A percentile compares a stretch with the other conserved stretches of the same genome.
Evolutionary conservation across 2,888 invertebrate species (phyloP).

Genomic region (Sympetrum striolatum): DNA sequence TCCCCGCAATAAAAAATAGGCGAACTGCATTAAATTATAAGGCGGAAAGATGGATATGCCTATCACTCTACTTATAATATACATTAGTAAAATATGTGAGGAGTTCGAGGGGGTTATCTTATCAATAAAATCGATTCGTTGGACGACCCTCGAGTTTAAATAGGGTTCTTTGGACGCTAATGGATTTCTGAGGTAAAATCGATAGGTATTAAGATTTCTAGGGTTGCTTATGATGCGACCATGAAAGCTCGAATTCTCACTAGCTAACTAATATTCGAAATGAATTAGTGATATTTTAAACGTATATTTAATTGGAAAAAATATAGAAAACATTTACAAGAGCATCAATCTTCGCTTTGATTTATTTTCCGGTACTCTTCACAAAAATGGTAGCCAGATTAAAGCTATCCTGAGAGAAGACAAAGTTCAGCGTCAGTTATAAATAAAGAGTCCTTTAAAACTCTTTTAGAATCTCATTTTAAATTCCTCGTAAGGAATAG

Average conservation of each 20-base stretch:
- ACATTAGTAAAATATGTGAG: background rate
- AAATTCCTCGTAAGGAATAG: background rate
- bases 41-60: background rate
- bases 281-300: background rate
- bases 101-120: background rate
- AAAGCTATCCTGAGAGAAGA: too few species aligned
- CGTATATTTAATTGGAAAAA: too few species aligned
- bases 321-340: too few species aligned
- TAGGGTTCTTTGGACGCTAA: background rate
- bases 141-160: background rate
- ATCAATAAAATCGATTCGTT: background rate
- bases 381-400: too few species aligned
- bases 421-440: too few species aligned
- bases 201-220: background rate
- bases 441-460: too few species aligned
- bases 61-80: background rate
- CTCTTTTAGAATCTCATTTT: too few species aligned
- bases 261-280: too few species aligned
- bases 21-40: slow-evolving; percentile 3
- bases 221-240: too few species aligned
- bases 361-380: too few species aligned
- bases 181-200: background rate
- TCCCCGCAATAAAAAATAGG: background rate
- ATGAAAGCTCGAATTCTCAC: too few species aligned
- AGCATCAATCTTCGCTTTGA: too few species aligned